phyloP scores from a whole-genome alignment of 2,888 invertebrate genomes.

The Rhingia campestris region DNA sequence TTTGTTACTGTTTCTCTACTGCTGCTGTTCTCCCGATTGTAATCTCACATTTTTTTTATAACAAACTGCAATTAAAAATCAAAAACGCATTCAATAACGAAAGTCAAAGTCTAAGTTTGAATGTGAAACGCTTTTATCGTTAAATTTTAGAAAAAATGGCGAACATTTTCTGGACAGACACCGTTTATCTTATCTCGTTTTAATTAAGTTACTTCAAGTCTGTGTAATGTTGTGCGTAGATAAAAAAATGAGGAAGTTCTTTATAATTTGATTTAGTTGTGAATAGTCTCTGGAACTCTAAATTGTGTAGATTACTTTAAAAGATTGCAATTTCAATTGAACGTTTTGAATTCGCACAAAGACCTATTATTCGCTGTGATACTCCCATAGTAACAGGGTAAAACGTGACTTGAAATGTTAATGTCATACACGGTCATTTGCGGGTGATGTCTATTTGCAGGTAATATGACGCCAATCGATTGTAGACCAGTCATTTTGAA shows the following conservation, averaged over 20 bases:
- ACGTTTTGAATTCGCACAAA: no score
- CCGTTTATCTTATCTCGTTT: conserved; percentile 24
- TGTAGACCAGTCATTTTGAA: no score
- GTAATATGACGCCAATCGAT: no score
- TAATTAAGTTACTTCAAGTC: no score
- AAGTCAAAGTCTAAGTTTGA: background rate
- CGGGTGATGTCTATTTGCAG: no score
- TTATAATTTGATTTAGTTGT: background rate
- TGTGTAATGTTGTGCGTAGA: no score
- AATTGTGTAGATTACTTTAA: background rate
- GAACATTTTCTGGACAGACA: background rate
- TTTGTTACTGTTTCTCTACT: conserved; percentile 17
- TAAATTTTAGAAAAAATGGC: background rate
- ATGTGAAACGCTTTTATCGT: background rate
- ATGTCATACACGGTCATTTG: no score
- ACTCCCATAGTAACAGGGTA: no score
- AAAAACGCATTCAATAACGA: background rate
- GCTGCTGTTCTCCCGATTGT: conserved; percentile 14
- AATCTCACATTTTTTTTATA: conserved; percentile 56
- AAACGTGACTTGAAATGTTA: no score
- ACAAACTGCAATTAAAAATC: conserved; percentile 35
- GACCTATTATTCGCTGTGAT: no score
- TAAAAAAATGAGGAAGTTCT: no score
- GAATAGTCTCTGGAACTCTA: conserved; percentile 29
- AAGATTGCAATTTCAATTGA: background rate